Evolutionary conservation across 2,888 invertebrate species (phyloP), one percentile per base, ranked within the genome.

Genomic region (Dolomedes plantarius): DNA sequence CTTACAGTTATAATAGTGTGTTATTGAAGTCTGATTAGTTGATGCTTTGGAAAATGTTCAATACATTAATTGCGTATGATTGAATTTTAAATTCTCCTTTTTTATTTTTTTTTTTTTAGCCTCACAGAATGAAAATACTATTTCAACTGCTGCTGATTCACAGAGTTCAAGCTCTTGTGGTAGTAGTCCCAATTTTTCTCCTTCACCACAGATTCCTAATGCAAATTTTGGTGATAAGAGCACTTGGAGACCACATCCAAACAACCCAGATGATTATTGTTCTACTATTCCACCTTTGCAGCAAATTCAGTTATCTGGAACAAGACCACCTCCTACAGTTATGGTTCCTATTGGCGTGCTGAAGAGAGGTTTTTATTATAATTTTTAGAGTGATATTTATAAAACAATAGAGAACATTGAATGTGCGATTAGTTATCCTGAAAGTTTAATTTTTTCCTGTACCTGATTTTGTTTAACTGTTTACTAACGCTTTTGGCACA

Each of bases 201-300:
- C 86, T 19, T 39, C 73, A 65, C 56, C 80, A 19, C 80, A 76
- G 39, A 19, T 32, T 1, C 62, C 82, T 32, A 29, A 62, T 65
- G 29, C 82, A 7, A 73, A 76, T 73, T 73, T 76, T 56, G 72
- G 29, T 31, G 81, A 87, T 23, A 87, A 82, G 46, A 67, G n/a
- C 23, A 16, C 50, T 28, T 87, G 82, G 87, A 93, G 93, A 86
- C 95, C 96, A 72, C 95, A 96, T 92, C 96, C 96, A 73, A 95
- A 95, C 92, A 96, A 96, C 92, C 96, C 96, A 68, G 94, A 95
- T 93, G 96, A 96, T 91, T 96, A 96, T 92, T 96, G 96, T 92
- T 95, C 95, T 86, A 95, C 95, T 65, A 94, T 96, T 90, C 95
- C 96, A 75, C 96, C 96, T 72, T 92, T 94, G 89, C 94, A 95